A percentile compares a stretch with the other conserved stretches of the same genome.
These are phyloP conservation scores for Pteropus rufus DNA, from an alignment of 2,797 vertebrate genomes.

Conservation along the genomic window DNA sequence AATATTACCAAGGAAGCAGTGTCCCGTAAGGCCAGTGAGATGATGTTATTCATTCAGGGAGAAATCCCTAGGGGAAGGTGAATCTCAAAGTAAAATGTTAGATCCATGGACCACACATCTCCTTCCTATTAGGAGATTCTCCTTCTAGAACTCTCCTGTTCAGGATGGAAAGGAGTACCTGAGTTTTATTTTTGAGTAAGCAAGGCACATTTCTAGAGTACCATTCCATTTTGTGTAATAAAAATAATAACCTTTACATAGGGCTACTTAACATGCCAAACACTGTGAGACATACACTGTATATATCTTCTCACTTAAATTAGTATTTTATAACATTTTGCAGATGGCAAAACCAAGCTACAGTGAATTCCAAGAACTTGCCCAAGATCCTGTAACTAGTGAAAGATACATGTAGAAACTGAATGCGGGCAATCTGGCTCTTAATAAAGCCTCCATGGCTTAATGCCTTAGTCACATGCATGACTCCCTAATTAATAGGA, in stretches of 20 bases:
- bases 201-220: neutral
- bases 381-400: neutral
- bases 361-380: neutral
- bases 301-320: neutral
- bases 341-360: neutral
- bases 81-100: neutral
- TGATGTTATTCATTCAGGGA: neutral
- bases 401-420: neutral
- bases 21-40: neutral
- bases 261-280: neutral
- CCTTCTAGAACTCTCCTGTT: neutral
- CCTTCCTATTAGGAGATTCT: neutral
- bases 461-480: neutral
- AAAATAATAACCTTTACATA: neutral
- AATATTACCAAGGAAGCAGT: neutral
- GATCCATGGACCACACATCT: neutral
- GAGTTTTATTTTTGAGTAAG: neutral
- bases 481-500: neutral
- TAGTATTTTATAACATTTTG: neutral
- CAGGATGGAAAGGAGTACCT: neutral
- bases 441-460: neutral
- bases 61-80: neutral
- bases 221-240: neutral
- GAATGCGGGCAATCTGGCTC: neutral
- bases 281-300: neutral